Base-by-base conservation (phyloP, 2,797 vertebrate genomes). In the Sebastes jordani region DNA sequence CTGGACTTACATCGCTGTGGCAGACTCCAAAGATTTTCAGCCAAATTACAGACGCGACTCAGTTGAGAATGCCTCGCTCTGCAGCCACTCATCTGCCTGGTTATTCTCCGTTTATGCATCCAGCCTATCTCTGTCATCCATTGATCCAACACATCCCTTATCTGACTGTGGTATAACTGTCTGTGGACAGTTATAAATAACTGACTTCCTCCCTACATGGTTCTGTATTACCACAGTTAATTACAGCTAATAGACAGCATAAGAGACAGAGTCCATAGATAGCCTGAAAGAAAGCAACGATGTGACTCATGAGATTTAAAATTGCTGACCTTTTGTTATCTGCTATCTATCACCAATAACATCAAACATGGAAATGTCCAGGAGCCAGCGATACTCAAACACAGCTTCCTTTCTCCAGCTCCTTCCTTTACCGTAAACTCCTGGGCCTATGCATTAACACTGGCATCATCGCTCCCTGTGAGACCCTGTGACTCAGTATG, bases 401-500 rank as follows among this genome's bases (percentile, higher is more conserved):
- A 66, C n/a, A 11, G 16, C 25, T 52, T 23, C 16, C 30, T 83
- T 73, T 36, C 29, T 60, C 10, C 29, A 59, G 71, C 71, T 76
- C 54, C 59, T 64, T 66, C 23, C 66, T 80, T 87, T 67, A 18
- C 34, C 64, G 38, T 70, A 78, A 78, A 82, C 23, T 72, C 34
- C 22, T 38, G 32, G 63, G 71, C 42, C 65, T 69, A 6, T 78
- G 63, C 75, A 70, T 81, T 58, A 84, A 69, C 67, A 29, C 18
- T 88, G 79, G 82, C 88, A 76, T 87, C 46, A 82, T 59, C 58
- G 20, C 62, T 78, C 64, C 25, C 62, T 76, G 59, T 76, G 76
- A 89, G 84, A 73, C 75, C 69, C 62, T 68, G 58, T 86, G 78
- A 89, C 72, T 85, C 84, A 85, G 64, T 73, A 74, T 90, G 88